Percentiles rank a stretch among this genome's conserved stretches.
Conservation (phyloP, 2,113 vertebrate species). For the Zosterops japonicus region DNA sequence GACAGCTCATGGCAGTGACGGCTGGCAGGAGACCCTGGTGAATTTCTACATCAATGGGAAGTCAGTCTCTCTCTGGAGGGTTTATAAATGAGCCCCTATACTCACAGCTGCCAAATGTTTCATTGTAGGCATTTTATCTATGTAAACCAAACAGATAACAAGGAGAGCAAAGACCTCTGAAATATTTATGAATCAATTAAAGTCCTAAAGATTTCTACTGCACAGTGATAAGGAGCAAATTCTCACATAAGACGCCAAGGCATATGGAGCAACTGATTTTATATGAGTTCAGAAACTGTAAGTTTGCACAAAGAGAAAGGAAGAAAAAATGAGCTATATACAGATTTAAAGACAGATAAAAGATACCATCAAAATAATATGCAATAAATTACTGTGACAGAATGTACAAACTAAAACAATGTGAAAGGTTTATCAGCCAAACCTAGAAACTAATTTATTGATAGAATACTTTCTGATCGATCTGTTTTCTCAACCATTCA, state of each 20-base stretch:
- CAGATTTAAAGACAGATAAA: not conserved
- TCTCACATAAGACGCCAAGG: not conserved
- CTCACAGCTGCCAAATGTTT: not conserved
- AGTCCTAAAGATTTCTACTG: not conserved
- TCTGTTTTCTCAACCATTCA: not conserved
- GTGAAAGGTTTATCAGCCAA: not conserved
- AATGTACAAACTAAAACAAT: not conserved
- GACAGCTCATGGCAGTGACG: rapidly evolving
- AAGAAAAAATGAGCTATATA: not conserved
- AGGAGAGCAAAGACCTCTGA: conserved; percentile 1
- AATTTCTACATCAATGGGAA: not conserved
- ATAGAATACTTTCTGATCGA: not conserved
- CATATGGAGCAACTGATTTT: not conserved
- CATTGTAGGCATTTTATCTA: not conserved
- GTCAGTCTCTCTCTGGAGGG: not conserved
- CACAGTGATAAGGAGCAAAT: not conserved
- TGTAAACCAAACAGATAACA: conserved; percentile 14
- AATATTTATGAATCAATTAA: conserved; percentile 19
- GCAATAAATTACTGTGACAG: not conserved
- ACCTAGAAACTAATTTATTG: not conserved
- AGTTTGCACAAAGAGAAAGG: not conserved
- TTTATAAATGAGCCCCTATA: not conserved
- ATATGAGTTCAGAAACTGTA: not conserved
- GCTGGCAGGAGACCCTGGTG: not conserved
- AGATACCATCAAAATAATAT: not conserved